Base-by-base conservation (phyloP, 2,113 vertebrate genomes). In the Brachyhypopomus occidentalis region DNA sequence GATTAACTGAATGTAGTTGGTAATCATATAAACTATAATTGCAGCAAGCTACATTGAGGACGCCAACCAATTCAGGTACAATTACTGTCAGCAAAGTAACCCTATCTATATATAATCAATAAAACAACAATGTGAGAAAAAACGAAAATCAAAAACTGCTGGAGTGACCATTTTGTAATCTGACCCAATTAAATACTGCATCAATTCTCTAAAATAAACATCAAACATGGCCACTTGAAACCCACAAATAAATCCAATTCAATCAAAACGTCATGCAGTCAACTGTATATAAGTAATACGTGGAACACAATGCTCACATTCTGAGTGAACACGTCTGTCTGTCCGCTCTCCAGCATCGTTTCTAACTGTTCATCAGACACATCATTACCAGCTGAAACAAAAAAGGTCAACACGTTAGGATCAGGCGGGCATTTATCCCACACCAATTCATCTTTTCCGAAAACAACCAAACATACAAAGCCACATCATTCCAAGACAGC, bases 271-370 rank as follows among this genome's bases (percentile, higher is more conserved):
- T 34, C 17, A 73, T 20, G 2, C 5, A 2, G 27, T 36, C 7
- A 41, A 27, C 19, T 16, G 34, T 19, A 60, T n/a, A 5, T n/a
- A 9, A 78, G 19, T 34, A 52, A 27, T 12, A 67, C 16, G 6
- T 25, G 34, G 55, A 69, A 17, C 45, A 34, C 59, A 34, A 63
- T 16, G 19, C 96, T 95, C 90, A 97, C 96, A 48, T 97, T 97
- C 60, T 95, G 95, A 38, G 95, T 96, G 86, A 97, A 97, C 85
- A 97, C 93, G 66, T 96, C 95, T 0, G 94, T 96, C 88, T 96
- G 94, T 5, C 95, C 96, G 0, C 92, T 96, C 80, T 97, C 95
- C 14, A 97, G 91, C 96, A 97, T 96, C 25, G 85, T n/a, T 2
- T 96, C 95, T 88, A 97, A 89, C 79, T 96, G 88, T 14, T 95